A percentile compares a stretch with the other conserved stretches of the same genome.
These are phyloP conservation scores for Coreoperca whiteheadi DNA, from an alignment of 2,113 vertebrate species.

Conservation along the genomic window DNA sequence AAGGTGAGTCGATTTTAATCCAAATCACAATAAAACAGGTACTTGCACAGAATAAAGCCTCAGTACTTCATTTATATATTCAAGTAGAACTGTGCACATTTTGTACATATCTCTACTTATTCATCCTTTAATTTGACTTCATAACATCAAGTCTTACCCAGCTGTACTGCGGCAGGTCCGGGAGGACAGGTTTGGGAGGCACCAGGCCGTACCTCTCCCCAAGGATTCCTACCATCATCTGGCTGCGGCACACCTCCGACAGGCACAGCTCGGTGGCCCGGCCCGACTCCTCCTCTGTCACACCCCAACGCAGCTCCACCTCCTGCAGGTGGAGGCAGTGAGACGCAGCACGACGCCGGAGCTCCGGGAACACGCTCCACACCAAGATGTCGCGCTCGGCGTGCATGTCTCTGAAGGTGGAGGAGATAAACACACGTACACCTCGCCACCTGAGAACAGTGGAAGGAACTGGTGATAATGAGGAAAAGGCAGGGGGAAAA, in stretches of 20 bases:
- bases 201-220: conserved; percentile 89
- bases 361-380: conserved; percentile 86
- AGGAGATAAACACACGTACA: conserved; percentile 90
- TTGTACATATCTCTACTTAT: not conserved
- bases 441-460: conserved; percentile 84
- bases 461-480: not conserved
- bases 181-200: conserved; percentile 82
- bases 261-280: conserved; percentile 88
- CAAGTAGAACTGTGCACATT: not conserved
- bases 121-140: not conserved
- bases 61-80: not conserved
- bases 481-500: not conserved
- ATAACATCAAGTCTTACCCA: conserved; percentile 84
- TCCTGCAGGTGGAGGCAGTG: conserved; percentile 86
- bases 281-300: conserved; percentile 89
- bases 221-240: conserved; percentile 89
- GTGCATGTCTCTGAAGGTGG: conserved; percentile 94
- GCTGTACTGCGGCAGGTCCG: conserved; percentile 86
- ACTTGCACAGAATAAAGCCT: not conserved
- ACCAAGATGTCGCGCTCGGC: conserved; percentile 89
- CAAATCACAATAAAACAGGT: not conserved
- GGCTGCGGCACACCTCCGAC: conserved; percentile 88
- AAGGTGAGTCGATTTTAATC: not conserved
- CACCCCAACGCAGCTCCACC: conserved; percentile 92
- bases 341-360: conserved; percentile 83